Conservation (phyloP, 2,797 vertebrate genomes). For the Cynopterus sphinx region DNA sequence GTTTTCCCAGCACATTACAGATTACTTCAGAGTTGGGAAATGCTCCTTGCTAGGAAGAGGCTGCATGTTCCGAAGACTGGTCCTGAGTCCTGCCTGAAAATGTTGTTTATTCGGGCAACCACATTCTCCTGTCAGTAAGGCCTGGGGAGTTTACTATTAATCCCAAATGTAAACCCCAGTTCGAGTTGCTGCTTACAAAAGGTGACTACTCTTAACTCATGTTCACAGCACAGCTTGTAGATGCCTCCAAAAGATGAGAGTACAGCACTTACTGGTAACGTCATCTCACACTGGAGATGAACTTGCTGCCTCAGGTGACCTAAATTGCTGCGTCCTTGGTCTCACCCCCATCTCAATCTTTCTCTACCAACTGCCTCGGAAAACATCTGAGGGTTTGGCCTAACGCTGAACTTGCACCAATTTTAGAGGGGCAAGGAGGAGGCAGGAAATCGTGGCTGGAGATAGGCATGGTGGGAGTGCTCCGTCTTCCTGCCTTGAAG, state of each 20-base stretch:
- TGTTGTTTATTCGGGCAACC: slow-evolving; percentile 69
- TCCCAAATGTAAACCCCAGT: slow-evolving; percentile 73
- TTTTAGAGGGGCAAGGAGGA: neutral
- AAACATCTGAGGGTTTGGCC: neutral
- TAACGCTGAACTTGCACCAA: neutral
- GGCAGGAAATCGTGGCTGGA: neutral
- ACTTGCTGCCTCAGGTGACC: neutral
- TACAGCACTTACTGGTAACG: neutral
- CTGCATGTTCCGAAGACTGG: neutral
- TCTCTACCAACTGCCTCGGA: neutral
- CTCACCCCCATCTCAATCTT: neutral
- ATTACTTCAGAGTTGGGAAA: slow-evolving; percentile 67
- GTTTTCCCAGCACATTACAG: slow-evolving; percentile 58
- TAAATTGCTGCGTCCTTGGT: neutral
- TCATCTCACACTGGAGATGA: neutral
- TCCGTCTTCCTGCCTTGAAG: neutral
- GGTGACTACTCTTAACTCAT: slow-evolving; percentile 53
- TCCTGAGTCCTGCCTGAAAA: slow-evolving; percentile 34
- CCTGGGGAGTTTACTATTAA: slow-evolving; percentile 73
- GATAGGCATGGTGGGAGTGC: neutral
- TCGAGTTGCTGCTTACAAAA: slow-evolving; percentile 62
- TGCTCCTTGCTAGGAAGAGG: slow-evolving; percentile 62
- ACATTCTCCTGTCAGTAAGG: slow-evolving; percentile 57
- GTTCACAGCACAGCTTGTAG: slow-evolving; percentile 48
- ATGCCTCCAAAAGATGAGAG: slow-evolving; percentile 22